Conservation (phyloP, 1,140 invertebrate genomes). For the Schmidtea mediterranea region DNA sequence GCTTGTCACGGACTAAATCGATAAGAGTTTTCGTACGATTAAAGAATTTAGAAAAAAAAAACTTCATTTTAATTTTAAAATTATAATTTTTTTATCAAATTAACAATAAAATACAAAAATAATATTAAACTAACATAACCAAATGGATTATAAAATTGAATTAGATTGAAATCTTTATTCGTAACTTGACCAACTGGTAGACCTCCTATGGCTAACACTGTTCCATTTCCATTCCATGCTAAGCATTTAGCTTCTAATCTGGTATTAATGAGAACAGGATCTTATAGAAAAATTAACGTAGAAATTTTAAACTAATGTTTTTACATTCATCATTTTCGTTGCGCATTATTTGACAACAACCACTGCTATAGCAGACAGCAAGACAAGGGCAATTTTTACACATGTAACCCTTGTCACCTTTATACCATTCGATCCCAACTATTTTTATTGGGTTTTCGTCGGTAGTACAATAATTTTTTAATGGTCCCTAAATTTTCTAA, state of each 20-base stretch:
- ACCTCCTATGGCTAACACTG: slow-evolving; percentile 56
- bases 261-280: slow-evolving; percentile 34
- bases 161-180: slow-evolving; percentile 49
- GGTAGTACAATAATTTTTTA: slow-evolving; percentile 14
- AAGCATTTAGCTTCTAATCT: slow-evolving; percentile 47
- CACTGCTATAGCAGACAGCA: slow-evolving; percentile 57
- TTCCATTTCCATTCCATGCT: slow-evolving; percentile 69
- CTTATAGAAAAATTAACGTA: slow-evolving; percentile 31
- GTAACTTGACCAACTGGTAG: slow-evolving; percentile 29
- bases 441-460: slow-evolving; percentile 30
- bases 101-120: not conserved
- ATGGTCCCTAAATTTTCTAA: too few species aligned
- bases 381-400: slow-evolving; percentile 46
- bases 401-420: slow-evolving; percentile 39
- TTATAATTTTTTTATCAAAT: slow-evolving; percentile 3
- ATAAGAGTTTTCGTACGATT: too few species aligned
- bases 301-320: slow-evolving; percentile 8
- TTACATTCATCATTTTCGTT: slow-evolving; percentile 57
- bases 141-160: slow-evolving; percentile 62
- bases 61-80: too few species aligned
- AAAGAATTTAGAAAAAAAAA: too few species aligned
- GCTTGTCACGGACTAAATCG: too few species aligned
- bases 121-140: slow-evolving; percentile 37
- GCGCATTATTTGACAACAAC: slow-evolving; percentile 56
- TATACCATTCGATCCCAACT: slow-evolving; percentile 56